phyloP scores from a whole-genome alignment of 2,888 invertebrate genomes.

The Cremastobaeus sp. region DNA sequence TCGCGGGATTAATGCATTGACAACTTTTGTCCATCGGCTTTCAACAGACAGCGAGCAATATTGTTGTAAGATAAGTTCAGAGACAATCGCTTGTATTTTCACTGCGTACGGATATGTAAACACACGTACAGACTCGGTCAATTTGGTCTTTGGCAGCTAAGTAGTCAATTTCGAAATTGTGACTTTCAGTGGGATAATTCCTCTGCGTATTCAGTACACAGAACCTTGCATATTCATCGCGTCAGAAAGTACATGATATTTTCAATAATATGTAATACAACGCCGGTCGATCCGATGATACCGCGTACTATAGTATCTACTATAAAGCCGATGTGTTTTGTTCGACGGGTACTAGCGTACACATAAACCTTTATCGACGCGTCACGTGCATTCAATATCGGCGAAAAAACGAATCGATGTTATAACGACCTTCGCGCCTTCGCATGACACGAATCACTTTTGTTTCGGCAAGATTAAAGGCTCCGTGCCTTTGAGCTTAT shows the following conservation, averaged over 20 bases:
- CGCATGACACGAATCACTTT: slow-evolving; percentile 6
- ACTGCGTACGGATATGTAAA: too few species aligned
- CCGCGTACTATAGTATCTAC: slow-evolving; percentile 28
- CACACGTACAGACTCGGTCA: too few species aligned
- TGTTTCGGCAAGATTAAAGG: neutral
- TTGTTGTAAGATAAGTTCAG: too few species aligned
- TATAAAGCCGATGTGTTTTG: slow-evolving; percentile 1
- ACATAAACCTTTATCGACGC: slow-evolving; percentile 30
- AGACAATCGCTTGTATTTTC: too few species aligned
- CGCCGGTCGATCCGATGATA: slow-evolving; percentile 17
- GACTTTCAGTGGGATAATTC: slow-evolving; percentile 4
- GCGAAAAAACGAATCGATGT: slow-evolving; percentile 23
- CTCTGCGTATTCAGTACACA: neutral
- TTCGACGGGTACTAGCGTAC: neutral
- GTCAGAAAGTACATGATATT: slow-evolving; percentile 8
- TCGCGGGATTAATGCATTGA: slow-evolving; percentile 2
- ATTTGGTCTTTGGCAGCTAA: neutral
- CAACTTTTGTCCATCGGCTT: too few species aligned
- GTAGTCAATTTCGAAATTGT: neutral
- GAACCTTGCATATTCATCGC: slow-evolving; percentile 13
- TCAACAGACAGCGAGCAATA: too few species aligned
- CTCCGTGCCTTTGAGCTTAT: slow-evolving; percentile 18
- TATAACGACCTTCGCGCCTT: slow-evolving; percentile 12
- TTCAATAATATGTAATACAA: slow-evolving; percentile 27
- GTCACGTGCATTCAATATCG: slow-evolving; percentile 36